These are phyloP conservation scores for Hippocampus guttulatus DNA, from an alignment of 2,113 vertebrate genomes.

Conservation along the genomic window DNA sequence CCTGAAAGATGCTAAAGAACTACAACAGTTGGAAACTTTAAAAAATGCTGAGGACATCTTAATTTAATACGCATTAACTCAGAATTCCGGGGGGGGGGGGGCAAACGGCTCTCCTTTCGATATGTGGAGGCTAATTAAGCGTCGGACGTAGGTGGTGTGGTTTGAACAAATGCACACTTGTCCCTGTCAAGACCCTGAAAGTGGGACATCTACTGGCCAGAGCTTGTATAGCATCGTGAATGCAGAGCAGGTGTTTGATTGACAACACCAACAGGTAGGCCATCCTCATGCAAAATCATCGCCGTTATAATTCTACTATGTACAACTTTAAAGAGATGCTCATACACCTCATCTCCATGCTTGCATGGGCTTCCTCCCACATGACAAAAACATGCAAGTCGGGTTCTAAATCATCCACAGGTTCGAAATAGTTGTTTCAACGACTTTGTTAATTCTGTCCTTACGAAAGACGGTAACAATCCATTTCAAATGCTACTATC, in stretches of 20 bases:
- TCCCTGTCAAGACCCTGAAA: constrained; percentile 50
- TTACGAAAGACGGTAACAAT: too few species aligned
- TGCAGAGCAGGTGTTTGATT: not conserved
- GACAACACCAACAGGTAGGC: not conserved
- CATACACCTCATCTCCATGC: too few species aligned
- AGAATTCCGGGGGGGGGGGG: not conserved
- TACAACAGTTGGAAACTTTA: not conserved
- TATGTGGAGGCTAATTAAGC: not conserved
- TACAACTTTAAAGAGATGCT: too few species aligned
- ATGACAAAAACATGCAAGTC: too few species aligned
- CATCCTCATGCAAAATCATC: too few species aligned
- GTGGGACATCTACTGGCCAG: constrained; percentile 71
- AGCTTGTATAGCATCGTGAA: not conserved
- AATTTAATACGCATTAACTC: not conserved
- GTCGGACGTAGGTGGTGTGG: constrained; percentile 38
- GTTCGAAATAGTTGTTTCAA: too few species aligned
- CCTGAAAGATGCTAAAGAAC: not conserved
- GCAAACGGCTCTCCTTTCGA: not conserved
- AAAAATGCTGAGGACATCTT: not conserved
- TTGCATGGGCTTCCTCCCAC: too few species aligned
- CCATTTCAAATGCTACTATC: too few species aligned
- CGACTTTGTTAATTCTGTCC: too few species aligned
- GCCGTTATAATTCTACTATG: too few species aligned
- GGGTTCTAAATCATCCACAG: too few species aligned
- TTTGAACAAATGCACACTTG: constrained; percentile 19